Conservation (phyloP, 2,797 vertebrate species). For the Calcarius lapponicus region DNA sequence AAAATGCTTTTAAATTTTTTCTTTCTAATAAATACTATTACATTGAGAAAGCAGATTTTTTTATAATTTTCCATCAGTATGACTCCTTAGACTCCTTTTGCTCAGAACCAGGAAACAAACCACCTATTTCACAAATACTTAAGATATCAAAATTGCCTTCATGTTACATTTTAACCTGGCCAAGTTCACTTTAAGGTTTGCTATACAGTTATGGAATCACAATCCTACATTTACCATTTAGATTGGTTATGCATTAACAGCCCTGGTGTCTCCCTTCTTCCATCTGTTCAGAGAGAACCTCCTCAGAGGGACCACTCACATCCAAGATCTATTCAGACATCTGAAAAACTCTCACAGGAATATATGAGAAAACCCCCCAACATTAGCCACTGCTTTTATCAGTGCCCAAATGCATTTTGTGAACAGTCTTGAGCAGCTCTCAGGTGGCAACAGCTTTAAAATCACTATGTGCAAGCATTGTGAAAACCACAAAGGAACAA, state of each 20-base stretch:
- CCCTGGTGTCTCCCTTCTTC: not conserved
- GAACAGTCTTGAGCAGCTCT: not conserved
- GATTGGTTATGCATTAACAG: not conserved
- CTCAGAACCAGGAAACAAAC: not conserved
- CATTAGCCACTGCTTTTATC: not conserved
- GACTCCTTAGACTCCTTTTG: not conserved
- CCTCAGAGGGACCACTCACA: not conserved
- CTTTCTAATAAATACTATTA: not conserved
- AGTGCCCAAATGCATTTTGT: not conserved
- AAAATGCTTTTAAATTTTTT: not conserved
- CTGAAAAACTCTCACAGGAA: not conserved
- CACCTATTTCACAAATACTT: not conserved
- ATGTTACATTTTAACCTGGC: not conserved
- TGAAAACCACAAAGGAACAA: not conserved
- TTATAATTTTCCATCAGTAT: not conserved
- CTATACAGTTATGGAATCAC: not conserved
- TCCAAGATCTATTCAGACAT: not conserved
- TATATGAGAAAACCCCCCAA: not conserved
- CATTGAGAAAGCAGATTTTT: not conserved
- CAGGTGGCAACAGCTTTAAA: not conserved
- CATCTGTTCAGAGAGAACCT: not conserved
- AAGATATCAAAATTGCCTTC: not conserved
- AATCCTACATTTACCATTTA: not conserved
- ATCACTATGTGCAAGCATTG: rapidly evolving
- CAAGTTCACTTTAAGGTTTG: not conserved